Percentiles rank a stretch among this genome's conserved stretches.
These are phyloP conservation scores for Platanista minor DNA, from an alignment of 2,113 vertebrate species.

Conservation along the genomic window DNA sequence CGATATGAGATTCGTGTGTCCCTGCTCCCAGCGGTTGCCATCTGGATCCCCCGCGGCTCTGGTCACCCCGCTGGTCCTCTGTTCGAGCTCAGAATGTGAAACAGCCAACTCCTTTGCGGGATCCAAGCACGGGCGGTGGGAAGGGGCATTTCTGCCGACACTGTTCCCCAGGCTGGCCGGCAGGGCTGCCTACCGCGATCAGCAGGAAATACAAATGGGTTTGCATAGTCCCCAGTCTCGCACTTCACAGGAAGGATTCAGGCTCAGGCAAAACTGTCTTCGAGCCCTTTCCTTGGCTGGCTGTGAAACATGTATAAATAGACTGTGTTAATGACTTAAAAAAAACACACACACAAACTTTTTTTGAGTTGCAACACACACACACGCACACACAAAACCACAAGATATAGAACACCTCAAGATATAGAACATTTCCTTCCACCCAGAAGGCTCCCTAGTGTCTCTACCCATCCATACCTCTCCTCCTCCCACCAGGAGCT, in stretches of 20 bases:
- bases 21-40: not conserved
- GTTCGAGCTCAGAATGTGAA: not conserved
- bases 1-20: rapidly evolving
- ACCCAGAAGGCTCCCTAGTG: not conserved
- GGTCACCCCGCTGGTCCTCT: not conserved
- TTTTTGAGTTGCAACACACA: not conserved
- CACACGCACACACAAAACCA: not conserved
- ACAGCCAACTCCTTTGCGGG: not conserved
- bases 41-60: not conserved
- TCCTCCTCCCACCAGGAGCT: not conserved
- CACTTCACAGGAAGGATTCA: not conserved
- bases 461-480: rapidly evolving
- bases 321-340: not conserved
- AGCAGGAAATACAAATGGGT: rapidly evolving
- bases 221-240: not conserved
- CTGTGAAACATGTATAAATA: not conserved
- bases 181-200: rapidly evolving
- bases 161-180: not conserved
- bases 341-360: not conserved
- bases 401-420: not conserved
- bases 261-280: not conserved
- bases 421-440: not conserved
- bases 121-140: rapidly evolving
- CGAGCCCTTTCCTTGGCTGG: too few species aligned
- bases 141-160: rapidly evolving